Base-by-base conservation (phyloP, 2,888 invertebrate genomes). In the Patella caerulea region DNA sequence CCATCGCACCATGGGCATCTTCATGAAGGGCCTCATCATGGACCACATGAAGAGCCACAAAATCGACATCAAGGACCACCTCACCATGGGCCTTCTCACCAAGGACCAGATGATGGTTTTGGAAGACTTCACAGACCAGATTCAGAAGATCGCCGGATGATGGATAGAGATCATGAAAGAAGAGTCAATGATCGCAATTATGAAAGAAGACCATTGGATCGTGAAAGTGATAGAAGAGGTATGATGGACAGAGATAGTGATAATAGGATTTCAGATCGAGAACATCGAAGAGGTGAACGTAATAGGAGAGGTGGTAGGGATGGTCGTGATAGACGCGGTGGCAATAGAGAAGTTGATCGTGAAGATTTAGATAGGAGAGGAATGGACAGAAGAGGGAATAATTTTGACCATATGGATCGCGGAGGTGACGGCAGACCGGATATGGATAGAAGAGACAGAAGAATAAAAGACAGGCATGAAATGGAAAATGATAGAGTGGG, bases 401-500 rank as follows among this genome's bases (percentile, higher is more conserved):
- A 24, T 45, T 53, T 65, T 54, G 75, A 70, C 70, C 70, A 75
- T 24, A 65, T 52, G 69, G 69, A 75, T 65, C 29, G 45, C 17
- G 54, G 75, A 53, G 29, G 56, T 12, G 54, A 55, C 52, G 55
- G 56, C 11, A 73, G 45, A 45, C 45, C 7, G 9, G 45, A 45
- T 45, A 45, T 45, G 75, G 75, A 75, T 11, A 53, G 54, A 55
- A 69, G 15, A 12, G 73, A 71, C 54, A 55, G 59, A 72, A 54
- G 72, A 45, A 52, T 71, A 45, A 53, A 75, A 24, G 70, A 69
- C 15, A 11, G 34, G 15, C 2, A 79, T 82, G 12, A 72, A 75
- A 34, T 75, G 84, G 15, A 34, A 19, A n/a, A 71, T 83, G 15
- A 75, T 73, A n/a, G 74, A 71, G 24, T 52, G 59, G 9, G n/a